Base-by-base conservation (phyloP, 2,113 vertebrate species). In the Sciurus niger region DNA sequence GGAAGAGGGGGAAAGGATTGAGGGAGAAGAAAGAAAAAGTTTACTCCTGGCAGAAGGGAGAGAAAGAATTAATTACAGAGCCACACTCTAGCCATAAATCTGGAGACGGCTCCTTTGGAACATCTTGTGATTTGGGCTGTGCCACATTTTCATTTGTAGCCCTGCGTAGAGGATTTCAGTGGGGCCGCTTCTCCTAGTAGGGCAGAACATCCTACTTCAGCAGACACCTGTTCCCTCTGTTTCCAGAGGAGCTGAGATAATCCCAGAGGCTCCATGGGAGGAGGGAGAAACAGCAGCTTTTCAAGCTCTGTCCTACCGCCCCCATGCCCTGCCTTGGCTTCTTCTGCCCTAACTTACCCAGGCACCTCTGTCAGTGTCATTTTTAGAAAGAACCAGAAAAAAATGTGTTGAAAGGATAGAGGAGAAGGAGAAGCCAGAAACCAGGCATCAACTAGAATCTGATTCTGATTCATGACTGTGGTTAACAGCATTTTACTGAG, bases 11-110 rank as follows among this genome's bases (percentile, higher is more conserved):
- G 53, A 94, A 63, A 37, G 89, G 95, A 87, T 6, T 76, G 65
- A 70, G 53, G 53, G 77, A 92, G 65, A 96, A 96, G 96, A 90
- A 98, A 97, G 92, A 53, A 96, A 48, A 98, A 98, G 97, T 99
- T 99, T 98, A 97, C 97, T 98, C 96, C 3, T 72, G 95, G 95
- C 95, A 87, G 92, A 97, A 89, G 80, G 67, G 84, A 89, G 65
- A 37, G 40, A 96, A 97, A 73, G 40, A 96, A 94, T 96, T 97
- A 92, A 73, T 97, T 95, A 95, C 84, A 88, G 96, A 97, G 93
- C 80, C 93, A 0, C 97, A 53, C 93, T 98, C 94, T 92, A 60
- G 86, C 97, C 97, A 18, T 98, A 94, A 97, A 98, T 97, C 92
- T 97, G 93, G 60, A 84, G 96, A 83, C 60, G 74, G 89, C 82